Evolutionary conservation across 2,797 vertebrate species (phyloP), one percentile per base, ranked within the genome.

Genomic region (Sarcoramphus papa): DNA sequence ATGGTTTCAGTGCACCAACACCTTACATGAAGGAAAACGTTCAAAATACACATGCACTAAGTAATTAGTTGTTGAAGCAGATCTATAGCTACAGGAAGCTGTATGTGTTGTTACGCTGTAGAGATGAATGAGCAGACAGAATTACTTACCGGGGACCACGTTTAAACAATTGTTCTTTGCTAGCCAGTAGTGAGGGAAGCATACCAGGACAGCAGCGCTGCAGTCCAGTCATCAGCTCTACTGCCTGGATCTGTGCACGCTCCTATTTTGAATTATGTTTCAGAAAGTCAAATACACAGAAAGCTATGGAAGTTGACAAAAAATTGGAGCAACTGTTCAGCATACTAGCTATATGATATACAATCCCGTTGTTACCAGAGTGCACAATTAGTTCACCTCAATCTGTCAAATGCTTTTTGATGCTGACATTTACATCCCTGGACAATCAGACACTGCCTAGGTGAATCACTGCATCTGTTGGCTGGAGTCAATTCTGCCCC

Each of bases 191-290:
- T 1, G 7, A 73, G 63, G 53, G 15, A 50, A 73, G 43, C 41
- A 48, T 6, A 45, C 4, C 22, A 41, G 65, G 23, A 18, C n/a
- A 85, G 68, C 47, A 59, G 40, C 35, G 15, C 13, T 9, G n/a
- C 59, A 76, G 35, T 6, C 11, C 68, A 7, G 35, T 14, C 30
- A 24, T 27, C 33, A 51, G 56, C 40, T 30, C n/a, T 31, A 8
- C 43, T 40, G 21, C 28, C 37, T 9, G 1, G 3, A 43, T 16
- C 67, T 33, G 9, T 5, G 21, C 30, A 43, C 2, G 0, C 0
- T 3, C 45, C 59, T 33, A 6, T 7, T 75, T 13, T 23, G 21
- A 50, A 8, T 10, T 6, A 18, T 1, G 4, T 43, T 84, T 72
- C 65, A 18, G 7, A 17, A 68, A 62, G 16, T 8, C 48, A 76